Evolutionary conservation across 1,140 invertebrate species (phyloP).

Genomic region (Thaumetopoea pityocampa): DNA sequence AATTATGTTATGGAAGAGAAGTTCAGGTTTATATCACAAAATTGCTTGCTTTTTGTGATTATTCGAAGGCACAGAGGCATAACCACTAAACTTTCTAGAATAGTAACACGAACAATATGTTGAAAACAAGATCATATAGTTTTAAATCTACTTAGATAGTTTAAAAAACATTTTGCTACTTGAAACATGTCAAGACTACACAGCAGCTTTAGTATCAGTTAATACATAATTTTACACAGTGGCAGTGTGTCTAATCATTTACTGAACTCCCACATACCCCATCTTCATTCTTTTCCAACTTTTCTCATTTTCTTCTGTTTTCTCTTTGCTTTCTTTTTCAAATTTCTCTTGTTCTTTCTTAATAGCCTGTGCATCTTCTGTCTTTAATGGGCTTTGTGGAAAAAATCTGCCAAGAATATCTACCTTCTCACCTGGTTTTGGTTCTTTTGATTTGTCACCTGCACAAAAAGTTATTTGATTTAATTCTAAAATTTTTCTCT

Average conservation of each 20-base stretch:
- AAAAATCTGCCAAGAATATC: slow-evolving; percentile 68
- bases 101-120: too few species aligned
- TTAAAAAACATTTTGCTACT: not conserved
- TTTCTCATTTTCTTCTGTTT: slow-evolving; percentile 76
- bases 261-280: slow-evolving; percentile 58
- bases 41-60: too few species aligned
- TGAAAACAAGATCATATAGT: not conserved
- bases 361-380: slow-evolving; percentile 55
- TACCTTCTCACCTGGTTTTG: slow-evolving; percentile 45
- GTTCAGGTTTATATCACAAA: too few species aligned
- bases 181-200: too few species aligned
- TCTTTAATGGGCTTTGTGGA: slow-evolving; percentile 45
- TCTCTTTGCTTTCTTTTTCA: slow-evolving; percentile 70
- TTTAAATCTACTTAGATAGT: not conserved
- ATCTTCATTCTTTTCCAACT: slow-evolving; percentile 79
- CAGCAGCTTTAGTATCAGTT: too few species aligned
- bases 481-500: slow-evolving; percentile 5
- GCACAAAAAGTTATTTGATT: slow-evolving; percentile 6
- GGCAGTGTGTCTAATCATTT: too few species aligned
- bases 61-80: too few species aligned
- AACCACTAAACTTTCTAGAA: too few species aligned
- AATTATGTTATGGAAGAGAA: too few species aligned
- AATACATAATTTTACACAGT: too few species aligned
- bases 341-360: slow-evolving; percentile 70
- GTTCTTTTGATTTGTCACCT: slow-evolving; percentile 49